phyloP scores from a whole-genome alignment of 2,888 invertebrate genomes.

The Melanophora roralis region DNA sequence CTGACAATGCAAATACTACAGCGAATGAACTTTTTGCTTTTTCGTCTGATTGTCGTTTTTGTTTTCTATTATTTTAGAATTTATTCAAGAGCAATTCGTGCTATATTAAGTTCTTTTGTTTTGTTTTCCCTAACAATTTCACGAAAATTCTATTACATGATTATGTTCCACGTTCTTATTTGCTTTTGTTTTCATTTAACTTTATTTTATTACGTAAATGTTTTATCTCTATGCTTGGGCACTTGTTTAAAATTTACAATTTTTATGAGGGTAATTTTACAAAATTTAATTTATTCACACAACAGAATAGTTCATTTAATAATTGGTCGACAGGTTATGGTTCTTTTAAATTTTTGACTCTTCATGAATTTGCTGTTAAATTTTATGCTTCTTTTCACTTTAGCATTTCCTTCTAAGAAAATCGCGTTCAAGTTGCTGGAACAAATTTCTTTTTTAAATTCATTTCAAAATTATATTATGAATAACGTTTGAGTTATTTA shows the following conservation, averaged over 20 bases:
- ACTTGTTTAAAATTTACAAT: conserved; percentile 15
- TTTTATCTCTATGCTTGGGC: background rate
- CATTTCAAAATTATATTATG: too few relatives aligned
- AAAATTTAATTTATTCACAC: conserved; percentile 31
- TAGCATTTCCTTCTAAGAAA: conserved; percentile 26
- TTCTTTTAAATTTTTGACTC: background rate
- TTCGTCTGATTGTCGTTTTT: conserved; percentile 33
- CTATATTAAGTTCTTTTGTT: conserved; percentile 1
- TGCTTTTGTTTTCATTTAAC: background rate
- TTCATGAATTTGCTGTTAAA: conserved; percentile 13
- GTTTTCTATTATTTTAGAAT: conserved; percentile 31
- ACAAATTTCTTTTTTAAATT: too few relatives aligned
- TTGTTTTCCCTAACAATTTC: conserved; percentile 46
- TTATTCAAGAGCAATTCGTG: conserved; percentile 51
- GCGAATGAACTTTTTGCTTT: too few relatives aligned
- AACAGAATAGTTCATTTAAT: background rate
- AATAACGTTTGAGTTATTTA: too few relatives aligned
- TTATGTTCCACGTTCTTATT: background rate
- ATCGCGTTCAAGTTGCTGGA: background rate
- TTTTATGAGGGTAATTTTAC: conserved; percentile 48
- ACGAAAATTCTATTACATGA: conserved; percentile 38
- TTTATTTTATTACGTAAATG: background rate
- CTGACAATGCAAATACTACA: too few relatives aligned
- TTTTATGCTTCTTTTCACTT: background rate
- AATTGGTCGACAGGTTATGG: conserved; percentile 44